These are phyloP conservation scores for Chloroclystis v-ata DNA, from an alignment of 2,888 invertebrate genomes.

Conservation along the genomic window DNA sequence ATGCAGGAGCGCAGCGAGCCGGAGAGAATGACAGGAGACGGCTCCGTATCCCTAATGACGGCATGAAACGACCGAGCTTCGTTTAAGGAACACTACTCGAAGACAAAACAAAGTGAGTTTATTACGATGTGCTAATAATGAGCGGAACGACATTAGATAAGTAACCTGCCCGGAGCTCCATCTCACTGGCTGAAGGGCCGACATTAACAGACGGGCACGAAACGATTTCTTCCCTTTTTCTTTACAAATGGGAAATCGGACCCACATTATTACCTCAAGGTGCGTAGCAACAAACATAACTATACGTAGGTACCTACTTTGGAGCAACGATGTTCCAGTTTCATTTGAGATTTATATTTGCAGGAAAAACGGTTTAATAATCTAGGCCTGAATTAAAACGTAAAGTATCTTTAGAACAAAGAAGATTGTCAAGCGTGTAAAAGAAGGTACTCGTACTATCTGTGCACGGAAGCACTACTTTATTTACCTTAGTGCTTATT, in stretches of 20 bases:
- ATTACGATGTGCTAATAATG: constrained; percentile 30
- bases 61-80: constrained; percentile 21
- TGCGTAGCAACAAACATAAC: constrained; percentile 16
- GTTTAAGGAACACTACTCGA: constrained; percentile 34
- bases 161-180: constrained; percentile 20
- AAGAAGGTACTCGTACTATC: constrained; percentile 17
- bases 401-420: constrained; percentile 24
- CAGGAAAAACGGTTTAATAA: constrained; percentile 22
- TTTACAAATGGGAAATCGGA: constrained; percentile 55
- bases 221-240: constrained; percentile 47
- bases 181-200: constrained; percentile 31
- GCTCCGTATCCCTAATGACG: constrained; percentile 26
- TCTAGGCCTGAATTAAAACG: constrained; percentile 25
- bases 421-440: constrained; percentile 18
- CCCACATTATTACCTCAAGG: constrained; percentile 44
- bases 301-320: constrained; percentile 20
- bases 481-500: constrained; percentile 7
- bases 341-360: constrained; percentile 30
- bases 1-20: constrained; percentile 10
- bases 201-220: constrained; percentile 46
- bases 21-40: constrained; percentile 19
- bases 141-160: constrained; percentile 29
- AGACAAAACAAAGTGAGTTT: constrained; percentile 36
- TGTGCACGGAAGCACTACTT: constrained; percentile 13
- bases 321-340: constrained; percentile 21